Percentiles rank a stretch among this genome's conserved stretches.
phyloP scores from a whole-genome alignment of 2,797 vertebrate genomes.

The Champsocephalus esox region DNA sequence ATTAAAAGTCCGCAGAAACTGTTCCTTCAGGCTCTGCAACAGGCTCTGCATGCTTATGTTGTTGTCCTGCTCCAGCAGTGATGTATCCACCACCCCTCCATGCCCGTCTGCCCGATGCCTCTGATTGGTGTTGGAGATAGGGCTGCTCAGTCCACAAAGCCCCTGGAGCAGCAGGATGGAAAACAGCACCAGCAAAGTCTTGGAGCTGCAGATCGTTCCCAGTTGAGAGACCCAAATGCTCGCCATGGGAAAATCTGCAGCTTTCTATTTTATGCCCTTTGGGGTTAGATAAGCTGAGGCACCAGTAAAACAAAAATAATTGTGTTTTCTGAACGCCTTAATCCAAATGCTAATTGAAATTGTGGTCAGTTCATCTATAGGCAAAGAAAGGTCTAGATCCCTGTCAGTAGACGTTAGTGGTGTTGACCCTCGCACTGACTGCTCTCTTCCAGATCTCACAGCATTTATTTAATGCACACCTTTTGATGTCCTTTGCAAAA shows the following conservation, averaged over 20 bases:
- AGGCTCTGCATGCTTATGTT: slow-evolving; percentile 89
- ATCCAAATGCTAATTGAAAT: slow-evolving; percentile 29
- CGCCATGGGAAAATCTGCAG: slow-evolving; percentile 86
- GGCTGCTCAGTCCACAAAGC: slow-evolving; percentile 81
- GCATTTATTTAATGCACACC: slow-evolving; percentile 85
- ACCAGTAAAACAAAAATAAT: slow-evolving; percentile 30
- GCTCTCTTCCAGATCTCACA: slow-evolving; percentile 65
- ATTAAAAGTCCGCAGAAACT: slow-evolving; percentile 93
- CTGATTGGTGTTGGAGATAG: slow-evolving; percentile 88
- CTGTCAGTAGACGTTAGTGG: slow-evolving; percentile 66
- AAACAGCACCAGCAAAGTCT: slow-evolving; percentile 80
- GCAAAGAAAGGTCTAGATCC: slow-evolving; percentile 41
- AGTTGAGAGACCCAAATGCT: slow-evolving; percentile 76
- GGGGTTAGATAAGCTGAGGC: slow-evolving; percentile 34
- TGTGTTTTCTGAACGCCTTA: slow-evolving; percentile 17
- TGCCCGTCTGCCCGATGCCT: slow-evolving; percentile 84
- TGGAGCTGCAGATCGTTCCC: slow-evolving; percentile 74
- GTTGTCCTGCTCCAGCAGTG: slow-evolving; percentile 87
- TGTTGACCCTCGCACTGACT: slow-evolving; percentile 83
- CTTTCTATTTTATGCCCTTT: slow-evolving; percentile 49
- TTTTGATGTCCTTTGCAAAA: slow-evolving; percentile 75
- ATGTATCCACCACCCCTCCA: slow-evolving; percentile 89
- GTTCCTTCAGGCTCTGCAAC: slow-evolving; percentile 91
- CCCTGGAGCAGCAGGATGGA: slow-evolving; percentile 64
- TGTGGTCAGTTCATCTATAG: slow-evolving; percentile 37